phyloP scores from a whole-genome alignment of 2,888 invertebrate genomes.

The Epinotia ramella region DNA sequence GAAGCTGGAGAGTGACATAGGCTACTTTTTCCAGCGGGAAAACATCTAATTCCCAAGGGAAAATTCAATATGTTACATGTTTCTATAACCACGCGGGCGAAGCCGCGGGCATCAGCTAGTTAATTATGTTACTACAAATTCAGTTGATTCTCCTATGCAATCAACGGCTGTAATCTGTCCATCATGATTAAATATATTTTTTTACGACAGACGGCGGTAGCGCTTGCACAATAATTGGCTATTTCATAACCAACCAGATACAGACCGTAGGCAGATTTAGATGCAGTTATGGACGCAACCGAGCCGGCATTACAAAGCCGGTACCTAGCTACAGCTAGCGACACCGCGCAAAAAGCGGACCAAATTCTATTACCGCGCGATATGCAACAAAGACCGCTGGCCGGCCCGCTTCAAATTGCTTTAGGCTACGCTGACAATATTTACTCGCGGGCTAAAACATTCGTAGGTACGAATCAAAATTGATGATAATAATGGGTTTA shows the following conservation, averaged over 20 bases:
- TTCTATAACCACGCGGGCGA: too few species aligned
- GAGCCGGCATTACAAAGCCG: constrained; percentile 76
- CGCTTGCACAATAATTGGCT: constrained; percentile 59
- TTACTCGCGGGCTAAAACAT: constrained; percentile 74
- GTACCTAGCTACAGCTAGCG: constrained; percentile 54
- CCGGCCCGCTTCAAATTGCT: constrained; percentile 81
- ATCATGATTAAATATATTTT: constrained; percentile 41
- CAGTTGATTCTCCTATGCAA: too few species aligned
- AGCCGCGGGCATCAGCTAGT: too few species aligned
- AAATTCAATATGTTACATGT: too few species aligned
- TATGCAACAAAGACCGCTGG: constrained; percentile 84
- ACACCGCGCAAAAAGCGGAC: constrained; percentile 81
- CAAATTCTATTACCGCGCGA: constrained; percentile 84
- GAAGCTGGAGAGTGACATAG: too few species aligned
- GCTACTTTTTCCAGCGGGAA: too few species aligned
- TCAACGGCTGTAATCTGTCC: neutral
- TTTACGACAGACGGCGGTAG: constrained; percentile 44
- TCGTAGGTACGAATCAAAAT: constrained; percentile 65
- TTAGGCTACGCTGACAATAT: constrained; percentile 81
- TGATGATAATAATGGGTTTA: constrained; percentile 48
- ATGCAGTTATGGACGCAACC: constrained; percentile 82
- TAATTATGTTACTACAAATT: too few species aligned
- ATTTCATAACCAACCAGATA: constrained; percentile 65
- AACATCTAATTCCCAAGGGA: too few species aligned
- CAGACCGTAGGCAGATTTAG: constrained; percentile 75